Evolutionary conservation across 1,140 invertebrate species (phyloP), one percentile per base, ranked within the genome.

Genomic region (Bombus turneri): DNA sequence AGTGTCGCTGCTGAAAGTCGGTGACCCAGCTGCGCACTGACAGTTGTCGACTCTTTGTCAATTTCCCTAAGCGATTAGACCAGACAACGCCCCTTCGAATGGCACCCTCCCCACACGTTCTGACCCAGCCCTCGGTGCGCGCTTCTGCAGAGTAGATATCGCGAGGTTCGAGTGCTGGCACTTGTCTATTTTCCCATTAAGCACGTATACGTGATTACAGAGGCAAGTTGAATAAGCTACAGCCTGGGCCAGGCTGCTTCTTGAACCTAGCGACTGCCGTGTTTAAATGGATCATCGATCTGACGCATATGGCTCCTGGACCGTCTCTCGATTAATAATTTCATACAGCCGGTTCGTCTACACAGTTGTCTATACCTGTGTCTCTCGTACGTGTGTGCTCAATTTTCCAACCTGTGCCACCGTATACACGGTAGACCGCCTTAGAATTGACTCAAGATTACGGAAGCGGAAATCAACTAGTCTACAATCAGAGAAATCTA

Each of bases 1-100:
- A 31, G 80, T 64, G 76, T 81, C 31, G 83, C 68, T 80, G 83
- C 90, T 91, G 78, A 39, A 89, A 92, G 82, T 92, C 83, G 87
- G 90, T 92, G 91, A 91, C 88, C 92, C 93, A 93, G 92, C 92
- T 93, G 93, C 86, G 72, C 85, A 88, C 81, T 86, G 92, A 93
- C 92, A 92, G 92, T 93, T 93, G 92, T 93, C 91, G 92, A 91
- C 92, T 93, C 93, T 93, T 92, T 93, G 92, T 93, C 92, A 91
- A 93, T 93, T 94, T 93, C 90, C 91, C 88, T 91, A 90, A 89
- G 87, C 89, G 93, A 94, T 93, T 92, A 93, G 87, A 92, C 74
- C 62, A 87, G 86, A 90, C 83, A 85, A 75, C 85, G 77, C 86
- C 87, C 87, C 80, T 87, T 83, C 76, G 81, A 83, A 84, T 75